phyloP scores from a whole-genome alignment of 2,797 vertebrate genomes.

The Pseudochaenichthys georgianus region DNA sequence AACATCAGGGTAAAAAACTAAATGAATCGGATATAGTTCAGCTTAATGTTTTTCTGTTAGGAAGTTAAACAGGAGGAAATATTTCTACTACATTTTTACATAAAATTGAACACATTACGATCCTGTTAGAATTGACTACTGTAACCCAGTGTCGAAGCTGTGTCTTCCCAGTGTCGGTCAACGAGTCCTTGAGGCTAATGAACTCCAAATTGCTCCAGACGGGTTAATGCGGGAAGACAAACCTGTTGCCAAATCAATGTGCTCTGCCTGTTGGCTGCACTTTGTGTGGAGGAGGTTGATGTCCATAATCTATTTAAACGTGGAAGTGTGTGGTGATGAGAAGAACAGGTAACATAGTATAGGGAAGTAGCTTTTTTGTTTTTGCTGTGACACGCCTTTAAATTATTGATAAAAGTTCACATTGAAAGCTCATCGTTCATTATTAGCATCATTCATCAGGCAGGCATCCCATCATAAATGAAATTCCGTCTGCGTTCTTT shows the following conservation, averaged over 20 bases:
- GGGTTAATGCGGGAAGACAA: neutral
- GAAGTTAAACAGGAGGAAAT: no score
- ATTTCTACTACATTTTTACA: no score
- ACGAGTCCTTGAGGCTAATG: no score
- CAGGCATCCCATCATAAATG: slow-evolving; percentile 1
- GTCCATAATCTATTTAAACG: neutral
- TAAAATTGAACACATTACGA: no score
- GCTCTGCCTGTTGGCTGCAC: neutral
- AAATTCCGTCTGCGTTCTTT: slow-evolving; percentile 11
- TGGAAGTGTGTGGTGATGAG: neutral
- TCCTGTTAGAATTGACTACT: no score
- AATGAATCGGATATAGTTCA: no score
- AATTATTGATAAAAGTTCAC: slow-evolving; percentile 2
- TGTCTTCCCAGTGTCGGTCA: no score
- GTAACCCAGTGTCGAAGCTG: no score
- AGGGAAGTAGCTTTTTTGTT: neutral
- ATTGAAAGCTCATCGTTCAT: neutral
- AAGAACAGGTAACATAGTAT: neutral
- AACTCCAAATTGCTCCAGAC: neutral
- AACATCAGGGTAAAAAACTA: no score
- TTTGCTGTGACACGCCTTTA: neutral
- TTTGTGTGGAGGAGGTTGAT: neutral
- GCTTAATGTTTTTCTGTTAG: no score
- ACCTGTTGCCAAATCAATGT: neutral
- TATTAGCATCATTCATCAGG: neutral